Base-by-base conservation (phyloP, 2,888 invertebrate species). In the Chirona hameri region DNA sequence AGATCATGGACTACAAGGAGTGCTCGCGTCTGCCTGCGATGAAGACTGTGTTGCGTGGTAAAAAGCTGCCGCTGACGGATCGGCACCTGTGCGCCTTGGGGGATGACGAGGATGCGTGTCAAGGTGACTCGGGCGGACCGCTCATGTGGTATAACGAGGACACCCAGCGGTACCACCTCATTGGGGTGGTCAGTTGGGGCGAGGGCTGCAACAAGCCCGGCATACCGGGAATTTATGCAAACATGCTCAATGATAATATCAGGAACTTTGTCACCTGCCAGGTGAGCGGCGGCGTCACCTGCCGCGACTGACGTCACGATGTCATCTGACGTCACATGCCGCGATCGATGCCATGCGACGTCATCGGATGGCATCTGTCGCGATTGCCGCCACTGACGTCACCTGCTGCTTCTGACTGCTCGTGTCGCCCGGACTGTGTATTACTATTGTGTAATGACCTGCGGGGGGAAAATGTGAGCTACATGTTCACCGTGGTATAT, bases 51-150 rank as follows among this genome's bases (percentile, higher is more conserved):
- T 24, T 14, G 27, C 69, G 29, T 12, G 2, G n/a, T 7, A 60
- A n/a, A 21, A 1, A 18, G 21, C 15, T 65, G 69, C 69, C 69
- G 76, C 24, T 76, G 76, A 76, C 76, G 24, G 46, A 46, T 0
- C 21, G 76, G 24, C 76, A 76, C 46, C 39, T 76, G 24, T 76
- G 76, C 46, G 76, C 76, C 24, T 24, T 76, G 0, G 76, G 76
- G 21, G 76, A 76, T 18, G 46, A 76, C 76, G 39, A 39, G 39
- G 76, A 76, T 24, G 18, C 76, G 9, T 76, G 76, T 31, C 81
- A 82, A 72, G 82, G 82, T 0, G 82, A 82, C 48, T 82, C 82
- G 27, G 82, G 82, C 14, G 82, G 82, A 12, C 82, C 82, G 55
- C 72, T 82, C 29, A 81, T 82, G 55, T 72, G 80, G 27, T 72